phyloP scores from a whole-genome alignment of 2,797 vertebrate genomes.

The Acanthiza pusilla region DNA sequence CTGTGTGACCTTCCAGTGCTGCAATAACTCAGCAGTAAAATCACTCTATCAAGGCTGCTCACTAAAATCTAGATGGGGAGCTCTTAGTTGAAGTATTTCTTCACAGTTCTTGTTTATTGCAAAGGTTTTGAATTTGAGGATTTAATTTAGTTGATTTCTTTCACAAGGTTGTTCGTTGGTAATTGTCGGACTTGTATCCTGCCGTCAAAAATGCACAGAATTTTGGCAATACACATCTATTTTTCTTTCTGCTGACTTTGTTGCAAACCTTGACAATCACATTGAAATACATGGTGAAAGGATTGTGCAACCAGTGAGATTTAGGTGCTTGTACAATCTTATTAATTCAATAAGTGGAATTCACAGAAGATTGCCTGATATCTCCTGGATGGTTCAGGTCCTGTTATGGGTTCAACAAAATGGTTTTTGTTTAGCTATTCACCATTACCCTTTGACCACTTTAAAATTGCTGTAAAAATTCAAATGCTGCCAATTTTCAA shows the following conservation, averaged over 20 bases:
- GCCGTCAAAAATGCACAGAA: fast-evolving
- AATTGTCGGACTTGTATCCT: not conserved
- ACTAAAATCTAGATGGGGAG: not conserved
- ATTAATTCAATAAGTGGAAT: not conserved
- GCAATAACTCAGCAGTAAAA: not conserved
- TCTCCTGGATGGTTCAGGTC: not conserved
- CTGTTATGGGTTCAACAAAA: not conserved
- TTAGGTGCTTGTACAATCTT: not conserved
- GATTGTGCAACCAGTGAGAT: not conserved
- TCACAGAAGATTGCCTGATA: not conserved
- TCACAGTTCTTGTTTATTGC: not conserved
- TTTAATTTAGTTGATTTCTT: not conserved
- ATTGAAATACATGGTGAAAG: not conserved
- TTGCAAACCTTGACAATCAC: not conserved
- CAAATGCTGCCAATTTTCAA: not conserved
- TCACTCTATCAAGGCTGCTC: not conserved
- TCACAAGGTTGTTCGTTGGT: fast-evolving
- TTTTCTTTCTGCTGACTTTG: not conserved
- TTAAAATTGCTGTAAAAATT: conserved; percentile 1
- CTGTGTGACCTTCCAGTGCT: not conserved
- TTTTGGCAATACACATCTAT: not conserved
- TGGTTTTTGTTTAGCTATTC: not conserved
- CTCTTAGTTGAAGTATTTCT: not conserved
- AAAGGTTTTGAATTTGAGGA: not conserved
- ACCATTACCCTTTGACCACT: not conserved